Evolutionary conservation across 2,888 invertebrate genomes (phyloP).

Genomic region (Agrilus cyanescens): DNA sequence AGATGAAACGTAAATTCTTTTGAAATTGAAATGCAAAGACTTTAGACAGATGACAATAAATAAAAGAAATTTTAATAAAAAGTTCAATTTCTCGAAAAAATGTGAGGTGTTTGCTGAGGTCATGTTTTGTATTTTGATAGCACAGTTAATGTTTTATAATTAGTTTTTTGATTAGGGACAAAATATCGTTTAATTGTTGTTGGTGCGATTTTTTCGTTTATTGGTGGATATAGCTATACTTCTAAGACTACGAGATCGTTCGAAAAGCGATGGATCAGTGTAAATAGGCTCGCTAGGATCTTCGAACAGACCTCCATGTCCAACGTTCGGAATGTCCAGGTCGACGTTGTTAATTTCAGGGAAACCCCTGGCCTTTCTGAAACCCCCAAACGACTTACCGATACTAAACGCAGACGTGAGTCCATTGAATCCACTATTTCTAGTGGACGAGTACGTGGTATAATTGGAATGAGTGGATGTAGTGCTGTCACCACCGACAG

Average conservation of each 20-base stretch:
- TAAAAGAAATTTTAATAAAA: no score
- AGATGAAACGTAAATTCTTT: no score
- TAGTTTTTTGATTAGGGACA: no score
- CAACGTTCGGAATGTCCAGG: slow-evolving; percentile 26
- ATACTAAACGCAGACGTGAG: slow-evolving; percentile 53
- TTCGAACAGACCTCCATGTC: slow-evolving; percentile 47
- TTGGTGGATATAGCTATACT: slow-evolving; percentile 42
- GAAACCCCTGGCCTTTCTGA: slow-evolving; percentile 26
- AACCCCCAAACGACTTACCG: slow-evolving; percentile 54
- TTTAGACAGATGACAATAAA: no score
- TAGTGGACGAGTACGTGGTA: slow-evolving; percentile 34
- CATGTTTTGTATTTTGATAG: no score
- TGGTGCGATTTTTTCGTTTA: no score
- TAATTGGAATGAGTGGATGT: slow-evolving; percentile 27
- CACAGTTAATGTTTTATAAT: no score
- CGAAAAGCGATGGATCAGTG: slow-evolving; percentile 83
- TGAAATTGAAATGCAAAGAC: no score
- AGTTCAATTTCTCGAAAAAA: no score
- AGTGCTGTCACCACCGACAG: slow-evolving; percentile 15
- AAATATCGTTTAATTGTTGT: no score
- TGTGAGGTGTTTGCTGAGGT: no score
- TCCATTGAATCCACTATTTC: slow-evolving; percentile 41
- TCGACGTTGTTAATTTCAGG: slow-evolving; percentile 27
- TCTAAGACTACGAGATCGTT: slow-evolving; percentile 64
- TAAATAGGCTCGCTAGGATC: slow-evolving; percentile 90